Conservation (phyloP, 2,888 invertebrate species). For the Chorisops tibialis region DNA sequence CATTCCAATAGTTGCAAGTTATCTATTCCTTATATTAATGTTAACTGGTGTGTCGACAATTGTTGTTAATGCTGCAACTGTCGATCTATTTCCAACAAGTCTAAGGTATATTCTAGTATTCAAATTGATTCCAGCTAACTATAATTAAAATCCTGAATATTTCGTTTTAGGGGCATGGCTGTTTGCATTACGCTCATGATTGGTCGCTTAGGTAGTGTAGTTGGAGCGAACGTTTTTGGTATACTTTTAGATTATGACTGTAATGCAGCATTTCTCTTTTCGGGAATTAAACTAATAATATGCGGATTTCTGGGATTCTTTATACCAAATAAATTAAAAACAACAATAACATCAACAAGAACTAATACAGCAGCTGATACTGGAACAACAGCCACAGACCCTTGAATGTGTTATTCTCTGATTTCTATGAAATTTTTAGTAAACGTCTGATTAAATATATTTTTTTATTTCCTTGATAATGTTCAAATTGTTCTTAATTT, state of each 20-base stretch:
- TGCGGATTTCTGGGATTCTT: conserved; percentile 41
- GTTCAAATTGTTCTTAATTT: too few relatives aligned
- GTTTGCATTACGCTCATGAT: conserved; percentile 56
- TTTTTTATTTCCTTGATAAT: too few relatives aligned
- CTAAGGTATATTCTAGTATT: conserved; percentile 39
- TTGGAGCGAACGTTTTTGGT: conserved; percentile 53
- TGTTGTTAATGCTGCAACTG: conserved; percentile 44
- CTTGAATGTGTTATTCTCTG: too few relatives aligned
- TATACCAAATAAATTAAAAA: conserved; percentile 35
- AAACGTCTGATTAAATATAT: too few relatives aligned
- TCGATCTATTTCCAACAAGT: conserved; percentile 47
- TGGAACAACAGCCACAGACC: too few relatives aligned
- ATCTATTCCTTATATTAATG: conserved; percentile 41
- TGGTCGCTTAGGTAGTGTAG: conserved; percentile 54
- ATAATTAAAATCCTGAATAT: neutral
- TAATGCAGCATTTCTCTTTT: conserved; percentile 49
- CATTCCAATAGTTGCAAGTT: conserved; percentile 40
- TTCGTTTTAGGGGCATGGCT: conserved; percentile 52
- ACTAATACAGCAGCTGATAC: too few relatives aligned
- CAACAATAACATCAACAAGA: too few relatives aligned
- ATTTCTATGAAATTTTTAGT: too few relatives aligned
- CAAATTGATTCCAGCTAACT: too few relatives aligned
- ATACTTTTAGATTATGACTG: conserved; percentile 52
- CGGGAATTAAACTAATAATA: conserved; percentile 39
- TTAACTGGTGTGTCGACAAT: conserved; percentile 43